Conservation (phyloP, 2,888 invertebrate species). For the Scaptomyza tumidula region DNA sequence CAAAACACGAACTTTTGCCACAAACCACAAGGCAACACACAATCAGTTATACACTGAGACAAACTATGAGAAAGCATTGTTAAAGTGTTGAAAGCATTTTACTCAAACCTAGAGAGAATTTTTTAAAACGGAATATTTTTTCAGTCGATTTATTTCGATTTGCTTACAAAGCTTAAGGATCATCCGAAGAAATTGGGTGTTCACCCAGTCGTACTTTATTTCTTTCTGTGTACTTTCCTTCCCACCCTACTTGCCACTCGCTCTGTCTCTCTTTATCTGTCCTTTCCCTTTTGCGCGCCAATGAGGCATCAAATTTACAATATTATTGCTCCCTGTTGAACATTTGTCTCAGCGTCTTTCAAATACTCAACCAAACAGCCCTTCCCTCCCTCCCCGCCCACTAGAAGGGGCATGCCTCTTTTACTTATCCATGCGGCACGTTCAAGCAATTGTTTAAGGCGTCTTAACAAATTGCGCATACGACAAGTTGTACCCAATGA, state of each 20-base stretch:
- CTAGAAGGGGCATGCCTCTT: background rate
- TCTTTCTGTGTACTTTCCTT: background rate
- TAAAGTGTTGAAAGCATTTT: too few species aligned
- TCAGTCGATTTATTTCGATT: too few species aligned
- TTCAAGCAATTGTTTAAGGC: slow-evolving; percentile 71
- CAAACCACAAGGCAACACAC: slow-evolving; percentile 51
- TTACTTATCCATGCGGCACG: slow-evolving; percentile 44
- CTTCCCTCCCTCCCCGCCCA: background rate
- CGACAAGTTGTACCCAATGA: slow-evolving; percentile 45
- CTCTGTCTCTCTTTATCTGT: background rate
- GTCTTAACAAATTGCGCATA: slow-evolving; percentile 67
- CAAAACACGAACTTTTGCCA: slow-evolving; percentile 28
- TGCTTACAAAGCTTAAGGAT: too few species aligned
- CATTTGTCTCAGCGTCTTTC: slow-evolving; percentile 51
- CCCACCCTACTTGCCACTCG: background rate
- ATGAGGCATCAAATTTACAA: slow-evolving; percentile 68
- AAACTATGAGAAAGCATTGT: too few species aligned
- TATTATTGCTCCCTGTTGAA: slow-evolving; percentile 77
- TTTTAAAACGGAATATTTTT: too few species aligned
- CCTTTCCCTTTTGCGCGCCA: slow-evolving; percentile 32
- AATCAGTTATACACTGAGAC: slow-evolving; percentile 35
- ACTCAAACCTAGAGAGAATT: too few species aligned
- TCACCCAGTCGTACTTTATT: too few species aligned
- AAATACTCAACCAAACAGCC: background rate
- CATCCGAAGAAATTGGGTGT: too few species aligned